These are phyloP conservation scores for Geotria australis DNA, from an alignment of 2,797 vertebrate species.

Conservation along the genomic window DNA sequence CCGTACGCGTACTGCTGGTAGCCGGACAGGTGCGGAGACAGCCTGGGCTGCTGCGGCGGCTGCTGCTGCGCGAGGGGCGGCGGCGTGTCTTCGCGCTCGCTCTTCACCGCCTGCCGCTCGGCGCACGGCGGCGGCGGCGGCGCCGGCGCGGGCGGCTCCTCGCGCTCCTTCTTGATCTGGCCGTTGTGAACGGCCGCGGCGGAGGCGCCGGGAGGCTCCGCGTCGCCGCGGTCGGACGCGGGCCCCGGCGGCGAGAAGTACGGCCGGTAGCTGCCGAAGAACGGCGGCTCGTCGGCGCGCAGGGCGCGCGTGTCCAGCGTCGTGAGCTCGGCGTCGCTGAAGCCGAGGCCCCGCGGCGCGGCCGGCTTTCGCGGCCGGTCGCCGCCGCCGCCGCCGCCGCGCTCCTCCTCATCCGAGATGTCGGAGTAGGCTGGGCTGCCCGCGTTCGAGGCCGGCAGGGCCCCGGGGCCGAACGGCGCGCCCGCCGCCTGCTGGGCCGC, in stretches of 20 bases:
- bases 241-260: neutral
- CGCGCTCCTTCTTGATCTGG: neutral
- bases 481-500: slow-evolving; percentile 84
- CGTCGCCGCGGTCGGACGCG: neutral
- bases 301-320: neutral
- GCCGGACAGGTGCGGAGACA: neutral
- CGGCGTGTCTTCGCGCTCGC: neutral
- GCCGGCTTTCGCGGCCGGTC: slow-evolving; percentile 1
- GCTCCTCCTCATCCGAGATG: slow-evolving; percentile 78
- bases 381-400: slow-evolving; percentile 58
- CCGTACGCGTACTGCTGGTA: neutral
- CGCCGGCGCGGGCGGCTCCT: neutral
- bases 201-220: neutral
- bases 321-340: neutral
- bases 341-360: neutral
- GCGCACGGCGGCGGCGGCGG: neutral
- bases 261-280: neutral
- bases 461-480: slow-evolving; percentile 37
- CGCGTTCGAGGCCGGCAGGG: slow-evolving; percentile 33
- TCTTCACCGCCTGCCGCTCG: neutral
- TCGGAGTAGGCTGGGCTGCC: slow-evolving; percentile 90
- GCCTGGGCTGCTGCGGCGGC: neutral
- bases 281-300: neutral
- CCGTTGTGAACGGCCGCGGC: neutral
- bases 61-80: neutral